phyloP scores from a whole-genome alignment of 2,888 invertebrate genomes.

The Xylocampa areola region DNA sequence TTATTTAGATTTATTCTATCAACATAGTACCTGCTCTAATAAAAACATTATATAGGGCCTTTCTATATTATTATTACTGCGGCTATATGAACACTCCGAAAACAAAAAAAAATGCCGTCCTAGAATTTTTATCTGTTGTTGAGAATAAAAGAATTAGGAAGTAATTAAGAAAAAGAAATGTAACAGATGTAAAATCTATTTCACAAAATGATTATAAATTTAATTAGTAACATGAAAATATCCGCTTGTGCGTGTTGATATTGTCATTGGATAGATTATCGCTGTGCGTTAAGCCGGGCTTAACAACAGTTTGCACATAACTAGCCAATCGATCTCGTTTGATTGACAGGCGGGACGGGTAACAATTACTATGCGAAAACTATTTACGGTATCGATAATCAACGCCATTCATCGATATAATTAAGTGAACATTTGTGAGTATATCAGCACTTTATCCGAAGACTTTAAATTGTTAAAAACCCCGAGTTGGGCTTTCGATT shows the following conservation, averaged over 20 bases:
- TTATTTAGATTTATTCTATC: too few relatives aligned
- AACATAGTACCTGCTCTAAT: too few relatives aligned
- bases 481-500: conserved; percentile 29
- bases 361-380: conserved; percentile 56
- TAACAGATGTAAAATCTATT: conserved; percentile 20
- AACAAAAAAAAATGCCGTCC: too few relatives aligned
- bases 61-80: too few relatives aligned
- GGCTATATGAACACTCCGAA: too few relatives aligned
- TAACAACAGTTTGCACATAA: conserved; percentile 79
- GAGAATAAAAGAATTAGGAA: too few relatives aligned
- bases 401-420: conserved; percentile 30
- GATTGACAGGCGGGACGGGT: conserved; percentile 72
- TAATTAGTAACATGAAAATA: conserved; percentile 41
- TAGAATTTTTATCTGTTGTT: too few relatives aligned
- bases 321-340: conserved; percentile 74
- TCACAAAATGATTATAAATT: conserved; percentile 26
- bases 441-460: conserved; percentile 36
- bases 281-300: conserved; percentile 71
- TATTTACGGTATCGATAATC: conserved; percentile 42
- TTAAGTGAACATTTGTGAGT: conserved; percentile 24
- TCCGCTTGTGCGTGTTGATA: conserved; percentile 71
- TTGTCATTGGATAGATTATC: conserved; percentile 77
- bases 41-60: too few relatives aligned
- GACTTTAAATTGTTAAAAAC: conserved; percentile 38
- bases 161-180: too few relatives aligned